Conservation (phyloP, 2,888 invertebrate genomes). For the Euplagia quadripunctaria region DNA sequence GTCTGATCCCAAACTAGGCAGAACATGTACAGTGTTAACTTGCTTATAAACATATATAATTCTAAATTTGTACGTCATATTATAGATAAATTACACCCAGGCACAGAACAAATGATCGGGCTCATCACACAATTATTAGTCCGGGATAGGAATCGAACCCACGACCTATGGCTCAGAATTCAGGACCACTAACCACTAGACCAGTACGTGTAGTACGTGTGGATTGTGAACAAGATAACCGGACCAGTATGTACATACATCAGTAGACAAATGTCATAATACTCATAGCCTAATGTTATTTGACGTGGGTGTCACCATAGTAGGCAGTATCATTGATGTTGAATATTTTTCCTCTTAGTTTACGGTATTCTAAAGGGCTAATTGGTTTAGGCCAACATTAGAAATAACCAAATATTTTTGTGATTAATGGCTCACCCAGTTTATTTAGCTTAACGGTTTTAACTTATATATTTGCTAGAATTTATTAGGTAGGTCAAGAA, state of each 20-base stretch:
- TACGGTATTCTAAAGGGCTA: neutral
- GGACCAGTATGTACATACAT: neutral
- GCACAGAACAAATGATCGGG: too few species aligned
- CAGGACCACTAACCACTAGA: too few species aligned
- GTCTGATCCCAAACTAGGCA: too few species aligned
- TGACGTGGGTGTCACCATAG: neutral
- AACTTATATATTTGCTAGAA: constrained; percentile 29
- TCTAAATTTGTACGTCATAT: too few species aligned
- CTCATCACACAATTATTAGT: too few species aligned
- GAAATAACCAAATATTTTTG: too few species aligned
- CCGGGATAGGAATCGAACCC: too few species aligned
- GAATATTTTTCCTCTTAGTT: constrained; percentile 3
- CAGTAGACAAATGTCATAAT: neutral
- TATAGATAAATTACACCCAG: too few species aligned
- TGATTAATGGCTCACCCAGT: neutral
- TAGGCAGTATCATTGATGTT: neutral
- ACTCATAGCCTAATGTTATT: neutral
- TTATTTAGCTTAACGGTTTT: neutral
- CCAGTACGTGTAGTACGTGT: neutral
- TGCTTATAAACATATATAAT: too few species aligned
- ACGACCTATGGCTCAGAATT: too few species aligned
- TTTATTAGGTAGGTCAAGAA: constrained; percentile 41
- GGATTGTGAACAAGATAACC: constrained; percentile 19
- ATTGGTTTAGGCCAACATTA: too few species aligned
- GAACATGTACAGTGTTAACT: too few species aligned